phyloP scores from a whole-genome alignment of 2,113 vertebrate species.

The Tinamus guttatus region DNA sequence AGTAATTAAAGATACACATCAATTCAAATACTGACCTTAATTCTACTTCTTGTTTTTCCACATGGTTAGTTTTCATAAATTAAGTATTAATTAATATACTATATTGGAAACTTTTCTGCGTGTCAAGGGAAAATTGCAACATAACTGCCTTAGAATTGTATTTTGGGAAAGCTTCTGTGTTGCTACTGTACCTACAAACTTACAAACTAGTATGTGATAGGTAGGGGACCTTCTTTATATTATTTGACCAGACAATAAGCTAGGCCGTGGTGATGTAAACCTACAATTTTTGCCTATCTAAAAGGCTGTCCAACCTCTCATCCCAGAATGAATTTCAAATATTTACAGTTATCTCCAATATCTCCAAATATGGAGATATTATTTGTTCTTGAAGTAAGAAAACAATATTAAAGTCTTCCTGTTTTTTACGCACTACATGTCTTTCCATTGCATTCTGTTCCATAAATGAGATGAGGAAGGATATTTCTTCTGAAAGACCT shows the following conservation, averaged over 20 bases:
- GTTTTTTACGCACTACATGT: not conserved
- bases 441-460: not conserved
- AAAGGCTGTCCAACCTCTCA: not conserved
- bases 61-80: not conserved
- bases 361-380: not conserved
- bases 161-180: not conserved
- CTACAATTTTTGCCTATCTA: not conserved
- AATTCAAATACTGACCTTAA: not conserved
- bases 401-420: not conserved
- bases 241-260: not conserved
- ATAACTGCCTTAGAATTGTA: not conserved
- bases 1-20: not conserved
- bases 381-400: not conserved
- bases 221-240: not conserved
- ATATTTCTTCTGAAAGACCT: not conserved
- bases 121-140: not conserved
- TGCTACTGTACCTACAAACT: not conserved
- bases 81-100: not conserved
- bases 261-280: not conserved
- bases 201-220: not conserved
- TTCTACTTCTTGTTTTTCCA: not conserved
- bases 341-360: too few relatives aligned
- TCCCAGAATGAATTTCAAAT: not conserved
- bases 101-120: not conserved
- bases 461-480: not conserved